phyloP scores from a whole-genome alignment of 2,113 vertebrate genomes.

The Zosterops japonicus region DNA sequence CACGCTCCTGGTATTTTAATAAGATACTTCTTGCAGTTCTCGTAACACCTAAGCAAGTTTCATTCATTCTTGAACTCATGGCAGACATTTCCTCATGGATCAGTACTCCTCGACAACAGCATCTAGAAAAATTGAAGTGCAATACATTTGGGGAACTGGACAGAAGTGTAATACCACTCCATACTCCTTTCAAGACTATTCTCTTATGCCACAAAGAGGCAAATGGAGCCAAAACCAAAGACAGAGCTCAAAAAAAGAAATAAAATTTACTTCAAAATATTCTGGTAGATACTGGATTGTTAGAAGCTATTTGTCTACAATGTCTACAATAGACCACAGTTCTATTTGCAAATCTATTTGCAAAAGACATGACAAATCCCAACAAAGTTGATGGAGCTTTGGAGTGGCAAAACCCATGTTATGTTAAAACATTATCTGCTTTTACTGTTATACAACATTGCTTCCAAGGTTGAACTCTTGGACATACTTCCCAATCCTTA shows the following conservation, averaged over 20 bases:
- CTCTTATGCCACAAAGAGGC: not conserved
- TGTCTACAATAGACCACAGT: not conserved
- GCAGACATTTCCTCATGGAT: not conserved
- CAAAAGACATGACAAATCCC: not conserved
- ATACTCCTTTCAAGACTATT: not conserved
- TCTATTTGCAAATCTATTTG: not conserved
- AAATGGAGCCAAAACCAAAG: not conserved
- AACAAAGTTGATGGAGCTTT: not conserved
- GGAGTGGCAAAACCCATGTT: not conserved
- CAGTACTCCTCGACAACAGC: not conserved
- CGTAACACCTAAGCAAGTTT: not conserved
- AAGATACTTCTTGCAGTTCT: not conserved
- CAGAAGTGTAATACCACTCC: not conserved
- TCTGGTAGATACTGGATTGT: not conserved
- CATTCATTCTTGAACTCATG: not conserved
- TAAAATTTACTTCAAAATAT: not conserved
- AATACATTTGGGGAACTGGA: not conserved
- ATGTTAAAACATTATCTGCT: not conserved
- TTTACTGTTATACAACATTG: not conserved
- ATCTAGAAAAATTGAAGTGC: not conserved
- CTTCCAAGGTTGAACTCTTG: not conserved
- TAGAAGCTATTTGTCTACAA: not conserved
- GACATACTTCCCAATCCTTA: not conserved
- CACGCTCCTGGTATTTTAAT: not conserved
- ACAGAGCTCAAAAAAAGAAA: not conserved